Conservation (phyloP, 30 jellyfish, hydroid and myxozoan genomes). For the Aurelia aurita complex sp. Pacific region DNA sequence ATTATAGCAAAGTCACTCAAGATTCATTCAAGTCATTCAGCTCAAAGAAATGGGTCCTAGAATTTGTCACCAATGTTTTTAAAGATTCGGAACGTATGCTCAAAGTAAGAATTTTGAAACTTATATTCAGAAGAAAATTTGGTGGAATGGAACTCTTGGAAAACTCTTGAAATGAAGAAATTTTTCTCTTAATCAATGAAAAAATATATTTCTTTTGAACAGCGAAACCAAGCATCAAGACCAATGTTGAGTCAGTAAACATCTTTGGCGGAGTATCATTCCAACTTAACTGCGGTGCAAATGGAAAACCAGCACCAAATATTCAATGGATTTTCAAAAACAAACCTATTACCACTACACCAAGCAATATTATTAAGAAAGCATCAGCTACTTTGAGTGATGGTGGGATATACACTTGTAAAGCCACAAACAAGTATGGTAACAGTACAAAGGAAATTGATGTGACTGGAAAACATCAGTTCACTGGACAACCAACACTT, state of each 20-base stretch:
- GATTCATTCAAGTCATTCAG: no score
- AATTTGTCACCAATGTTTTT: no score
- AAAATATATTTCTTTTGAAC: background rate
- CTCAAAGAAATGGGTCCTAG: no score
- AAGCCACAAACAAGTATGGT: conserved; percentile 33
- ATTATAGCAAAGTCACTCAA: no score
- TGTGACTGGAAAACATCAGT: conserved; percentile 23
- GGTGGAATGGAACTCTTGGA: no score
- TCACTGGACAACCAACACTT: background rate
- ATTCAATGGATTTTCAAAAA: background rate
- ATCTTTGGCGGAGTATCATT: conserved; percentile 27
- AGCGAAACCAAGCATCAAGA: conserved; percentile 9
- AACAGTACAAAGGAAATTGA: background rate
- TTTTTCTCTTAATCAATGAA: no score
- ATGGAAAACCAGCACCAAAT: conserved; percentile 37
- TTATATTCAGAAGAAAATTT: no score
- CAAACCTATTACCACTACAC: background rate
- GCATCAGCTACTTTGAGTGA: background rate
- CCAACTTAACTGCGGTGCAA: conserved; percentile 20
- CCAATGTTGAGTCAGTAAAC: background rate
- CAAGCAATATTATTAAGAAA: background rate
- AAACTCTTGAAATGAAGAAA: no score
- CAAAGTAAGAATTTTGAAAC: no score
- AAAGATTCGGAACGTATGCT: no score
- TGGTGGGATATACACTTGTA: conserved; percentile 24